Conservation (phyloP, 2,113 vertebrate genomes). For the Hippocampus guttulatus region DNA sequence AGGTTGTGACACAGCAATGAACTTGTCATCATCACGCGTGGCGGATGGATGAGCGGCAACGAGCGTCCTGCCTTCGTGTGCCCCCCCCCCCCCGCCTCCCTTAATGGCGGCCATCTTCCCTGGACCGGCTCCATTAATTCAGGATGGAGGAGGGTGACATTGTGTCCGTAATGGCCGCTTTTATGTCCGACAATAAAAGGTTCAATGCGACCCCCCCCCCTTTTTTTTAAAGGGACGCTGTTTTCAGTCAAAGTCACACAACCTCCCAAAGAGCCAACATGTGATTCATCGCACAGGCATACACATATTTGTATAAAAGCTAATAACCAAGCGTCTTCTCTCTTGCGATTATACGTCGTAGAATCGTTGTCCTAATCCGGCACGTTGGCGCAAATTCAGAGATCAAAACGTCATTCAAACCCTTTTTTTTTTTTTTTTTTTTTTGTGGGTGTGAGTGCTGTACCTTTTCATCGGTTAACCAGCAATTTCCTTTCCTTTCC, state of each 20-base stretch:
- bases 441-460: neutral
- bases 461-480: neutral
- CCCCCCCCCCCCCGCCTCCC: neutral
- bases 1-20: slow-evolving; percentile 64
- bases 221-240: neutral
- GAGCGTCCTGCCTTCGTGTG: slow-evolving; percentile 31
- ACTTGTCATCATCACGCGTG: slow-evolving; percentile 64
- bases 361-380: too few relatives aligned
- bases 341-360: too few relatives aligned
- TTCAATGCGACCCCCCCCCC: neutral
- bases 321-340: neutral
- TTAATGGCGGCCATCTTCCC: slow-evolving; percentile 51
- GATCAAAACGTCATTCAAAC: too few relatives aligned
- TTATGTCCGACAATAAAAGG: slow-evolving; percentile 37
- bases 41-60: slow-evolving; percentile 47
- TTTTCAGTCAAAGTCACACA: neutral
- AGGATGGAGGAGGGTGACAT: slow-evolving; percentile 39
- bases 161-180: slow-evolving; percentile 39
- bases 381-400: too few relatives aligned
- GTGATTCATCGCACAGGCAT: neutral
- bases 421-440: neutral
- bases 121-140: slow-evolving; percentile 49
- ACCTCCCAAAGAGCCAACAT: neutral
- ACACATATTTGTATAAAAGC: neutral
- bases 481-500: neutral